A percentile compares a stretch with the other conserved stretches of the same genome.
These are phyloP conservation scores for Chloroceryle amazona DNA, from an alignment of 2,797 vertebrate species.

Conservation along the genomic window DNA sequence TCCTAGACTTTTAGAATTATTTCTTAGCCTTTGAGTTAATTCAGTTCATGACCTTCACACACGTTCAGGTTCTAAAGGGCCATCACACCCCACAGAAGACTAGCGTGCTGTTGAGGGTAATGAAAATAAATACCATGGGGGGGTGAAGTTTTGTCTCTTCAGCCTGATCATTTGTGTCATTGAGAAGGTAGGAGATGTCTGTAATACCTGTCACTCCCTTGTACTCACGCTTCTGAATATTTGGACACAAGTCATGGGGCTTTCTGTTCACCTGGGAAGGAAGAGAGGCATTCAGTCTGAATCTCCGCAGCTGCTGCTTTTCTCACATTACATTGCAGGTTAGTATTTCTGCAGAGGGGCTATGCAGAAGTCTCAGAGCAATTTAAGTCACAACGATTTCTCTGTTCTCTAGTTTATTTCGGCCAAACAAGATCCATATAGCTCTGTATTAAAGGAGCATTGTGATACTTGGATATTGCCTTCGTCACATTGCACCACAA, in stretches of 20 bases:
- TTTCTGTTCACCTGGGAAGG: background rate
- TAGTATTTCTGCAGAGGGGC: background rate
- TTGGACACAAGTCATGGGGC: conserved; percentile 17
- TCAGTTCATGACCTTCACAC: conserved; percentile 1
- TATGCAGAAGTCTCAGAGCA: conserved; percentile 9
- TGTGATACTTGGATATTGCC: background rate
- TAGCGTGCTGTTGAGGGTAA: background rate
- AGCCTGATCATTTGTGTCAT: background rate
- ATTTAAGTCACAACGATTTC: background rate
- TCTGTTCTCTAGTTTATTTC: background rate
- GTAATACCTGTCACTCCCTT: background rate
- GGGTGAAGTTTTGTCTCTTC: background rate
- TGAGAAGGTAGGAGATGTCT: background rate
- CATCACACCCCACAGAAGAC: background rate
- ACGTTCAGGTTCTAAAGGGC: background rate
- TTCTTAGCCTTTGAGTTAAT: conserved; percentile 1
- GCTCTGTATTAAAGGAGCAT: background rate
- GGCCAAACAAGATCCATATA: background rate
- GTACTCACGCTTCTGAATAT: background rate
- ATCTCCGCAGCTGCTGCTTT: background rate
- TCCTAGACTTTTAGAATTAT: background rate
- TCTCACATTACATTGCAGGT: background rate
- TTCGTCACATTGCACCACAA: background rate
- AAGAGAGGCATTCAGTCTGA: background rate
- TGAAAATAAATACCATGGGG: background rate